Conservation (phyloP, 2,797 vertebrate genomes). For the Gymnodraco acuticeps region DNA sequence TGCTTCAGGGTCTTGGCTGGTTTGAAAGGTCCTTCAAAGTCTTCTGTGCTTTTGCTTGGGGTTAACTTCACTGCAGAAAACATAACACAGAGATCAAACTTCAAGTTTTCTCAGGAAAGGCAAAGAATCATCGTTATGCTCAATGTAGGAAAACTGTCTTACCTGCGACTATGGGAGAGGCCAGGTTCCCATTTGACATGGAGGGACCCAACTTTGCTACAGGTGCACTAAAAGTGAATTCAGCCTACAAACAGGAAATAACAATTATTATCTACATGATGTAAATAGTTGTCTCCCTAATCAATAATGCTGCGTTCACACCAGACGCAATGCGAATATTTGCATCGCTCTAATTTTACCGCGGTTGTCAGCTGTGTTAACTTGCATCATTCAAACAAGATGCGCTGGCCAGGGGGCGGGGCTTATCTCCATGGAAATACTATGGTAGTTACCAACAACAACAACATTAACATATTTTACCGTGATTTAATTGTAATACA, state of each 20-base stretch:
- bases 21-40: conserved; percentile 89
- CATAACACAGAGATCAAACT: background rate
- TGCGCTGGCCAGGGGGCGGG: too few species aligned
- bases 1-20: conserved; percentile 92
- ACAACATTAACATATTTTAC: too few species aligned
- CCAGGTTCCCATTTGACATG: conserved; percentile 83
- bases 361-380: too few species aligned
- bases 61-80: conserved; percentile 73
- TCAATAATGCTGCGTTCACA: too few species aligned
- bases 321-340: too few species aligned
- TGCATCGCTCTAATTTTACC: too few species aligned
- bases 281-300: background rate
- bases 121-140: background rate
- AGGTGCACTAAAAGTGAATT: conserved; percentile 96
- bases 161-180: conserved; percentile 82
- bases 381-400: too few species aligned
- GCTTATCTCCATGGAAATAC: too few species aligned
- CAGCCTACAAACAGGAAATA: conserved; percentile 81
- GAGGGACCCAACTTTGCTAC: conserved; percentile 88
- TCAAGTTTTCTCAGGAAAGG: background rate
- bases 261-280: background rate
- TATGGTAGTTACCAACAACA: too few species aligned
- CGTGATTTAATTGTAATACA: too few species aligned
- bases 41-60: conserved; percentile 84
- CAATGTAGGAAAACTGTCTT: conserved; percentile 28